phyloP scores from a whole-genome alignment of 2,888 invertebrate species.

The Ochlodes sylvanus region DNA sequence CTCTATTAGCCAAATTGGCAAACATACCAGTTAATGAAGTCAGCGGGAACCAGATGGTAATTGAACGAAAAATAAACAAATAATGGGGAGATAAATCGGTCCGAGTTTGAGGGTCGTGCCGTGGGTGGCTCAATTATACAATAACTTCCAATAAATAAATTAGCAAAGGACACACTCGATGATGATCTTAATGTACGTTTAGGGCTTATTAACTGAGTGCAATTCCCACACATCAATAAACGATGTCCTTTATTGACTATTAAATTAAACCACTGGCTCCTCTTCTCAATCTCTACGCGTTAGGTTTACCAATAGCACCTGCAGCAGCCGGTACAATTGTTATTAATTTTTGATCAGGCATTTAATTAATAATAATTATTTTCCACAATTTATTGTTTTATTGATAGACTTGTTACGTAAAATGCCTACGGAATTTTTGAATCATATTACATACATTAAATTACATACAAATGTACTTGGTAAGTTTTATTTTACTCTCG shows the following conservation, averaged over 20 bases:
- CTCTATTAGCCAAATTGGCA: constrained; percentile 56
- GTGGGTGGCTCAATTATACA: constrained; percentile 82
- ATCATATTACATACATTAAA: no score
- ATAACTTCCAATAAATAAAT: constrained; percentile 73
- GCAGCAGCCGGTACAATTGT: no score
- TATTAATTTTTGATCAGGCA: no score
- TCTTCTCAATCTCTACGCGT: no score
- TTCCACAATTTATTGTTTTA: no score
- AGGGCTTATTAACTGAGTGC: constrained; percentile 19
- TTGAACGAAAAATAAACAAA: constrained; percentile 77
- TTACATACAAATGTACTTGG: no score
- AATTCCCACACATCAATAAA: constrained; percentile 20
- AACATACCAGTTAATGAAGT: constrained; percentile 58
- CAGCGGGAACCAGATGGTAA: constrained; percentile 67
- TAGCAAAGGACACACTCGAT: constrained; percentile 44
- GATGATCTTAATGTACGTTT: constrained; percentile 22
- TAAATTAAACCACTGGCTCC: neutral
- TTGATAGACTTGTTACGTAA: no score
- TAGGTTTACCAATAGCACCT: no score
- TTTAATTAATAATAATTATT: no score
- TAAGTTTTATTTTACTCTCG: no score
- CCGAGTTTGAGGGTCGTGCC: constrained; percentile 64
- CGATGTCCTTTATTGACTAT: neutral
- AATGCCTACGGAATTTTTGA: no score
- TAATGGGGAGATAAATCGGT: constrained; percentile 63